Percentiles rank a stretch among this genome's conserved stretches.
Conservation (phyloP, 2,888 invertebrate genomes). For the Drosophila neotestacea region DNA sequence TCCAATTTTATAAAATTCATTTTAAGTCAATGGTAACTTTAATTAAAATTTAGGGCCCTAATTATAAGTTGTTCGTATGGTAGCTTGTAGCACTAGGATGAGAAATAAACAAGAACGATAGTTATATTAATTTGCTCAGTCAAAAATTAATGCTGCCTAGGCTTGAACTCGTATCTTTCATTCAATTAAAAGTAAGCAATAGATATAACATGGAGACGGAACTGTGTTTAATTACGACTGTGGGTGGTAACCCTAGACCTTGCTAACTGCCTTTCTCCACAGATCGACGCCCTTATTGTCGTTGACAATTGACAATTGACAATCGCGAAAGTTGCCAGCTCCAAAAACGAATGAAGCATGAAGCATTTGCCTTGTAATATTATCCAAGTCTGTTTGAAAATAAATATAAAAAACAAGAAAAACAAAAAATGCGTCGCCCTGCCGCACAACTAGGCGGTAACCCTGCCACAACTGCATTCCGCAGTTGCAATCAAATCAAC, state of each 20-base stretch:
- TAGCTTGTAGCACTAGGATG: no score
- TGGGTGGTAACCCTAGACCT: slow-evolving; percentile 42
- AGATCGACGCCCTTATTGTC: slow-evolving; percentile 36
- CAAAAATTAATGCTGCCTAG: no score
- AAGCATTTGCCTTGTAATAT: slow-evolving; percentile 52
- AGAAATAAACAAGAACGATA: no score
- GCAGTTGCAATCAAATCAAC: slow-evolving; percentile 78
- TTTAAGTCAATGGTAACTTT: no score
- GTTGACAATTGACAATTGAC: slow-evolving; percentile 24
- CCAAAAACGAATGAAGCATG: slow-evolving; percentile 65
- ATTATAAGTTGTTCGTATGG: no score
- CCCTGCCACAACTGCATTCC: slow-evolving; percentile 73
- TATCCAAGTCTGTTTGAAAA: slow-evolving; percentile 28
- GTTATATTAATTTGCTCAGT: no score
- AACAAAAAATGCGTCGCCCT: slow-evolving; percentile 67
- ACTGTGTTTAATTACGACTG: slow-evolving; percentile 10
- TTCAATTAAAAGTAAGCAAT: neutral
- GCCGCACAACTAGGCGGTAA: slow-evolving; percentile 70
- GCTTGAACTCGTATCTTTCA: neutral
- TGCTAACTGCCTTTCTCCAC: slow-evolving; percentile 42
- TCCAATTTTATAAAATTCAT: no score
- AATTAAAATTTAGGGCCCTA: no score
- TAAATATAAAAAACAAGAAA: slow-evolving; percentile 18
- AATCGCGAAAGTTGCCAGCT: slow-evolving; percentile 45
- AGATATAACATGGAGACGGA: slow-evolving; percentile 13